These are phyloP conservation scores for Altica lythri DNA, from an alignment of 2,888 invertebrate species.

Conservation along the genomic window DNA sequence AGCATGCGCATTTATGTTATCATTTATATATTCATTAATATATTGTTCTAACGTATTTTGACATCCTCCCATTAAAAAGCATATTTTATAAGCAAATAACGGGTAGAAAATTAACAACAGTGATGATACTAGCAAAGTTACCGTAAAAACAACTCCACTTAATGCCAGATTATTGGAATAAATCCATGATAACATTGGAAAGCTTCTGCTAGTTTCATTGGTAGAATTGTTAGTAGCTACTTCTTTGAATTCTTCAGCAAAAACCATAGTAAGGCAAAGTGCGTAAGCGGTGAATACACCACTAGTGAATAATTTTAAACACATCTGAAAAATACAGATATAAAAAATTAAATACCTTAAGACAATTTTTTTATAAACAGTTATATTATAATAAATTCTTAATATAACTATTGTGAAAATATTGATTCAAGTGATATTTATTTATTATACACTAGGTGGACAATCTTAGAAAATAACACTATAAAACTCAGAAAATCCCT, in stretches of 20 bases:
- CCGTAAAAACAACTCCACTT: slow-evolving; percentile 43
- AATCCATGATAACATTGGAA: slow-evolving; percentile 8
- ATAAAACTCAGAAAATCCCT: too few species aligned
- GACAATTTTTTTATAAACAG: too few species aligned
- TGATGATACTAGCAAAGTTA: slow-evolving; percentile 44
- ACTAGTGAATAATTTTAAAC: too few species aligned
- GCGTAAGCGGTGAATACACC: too few species aligned
- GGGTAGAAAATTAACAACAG: slow-evolving; percentile 47
- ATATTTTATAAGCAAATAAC: slow-evolving; percentile 49
- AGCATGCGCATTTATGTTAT: slow-evolving; percentile 23
- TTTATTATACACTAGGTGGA: too few species aligned
- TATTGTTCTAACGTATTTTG: slow-evolving; percentile 46
- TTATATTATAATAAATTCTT: too few species aligned
- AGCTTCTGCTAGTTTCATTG: neutral
- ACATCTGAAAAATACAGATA: too few species aligned
- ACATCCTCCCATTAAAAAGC: slow-evolving; percentile 51
- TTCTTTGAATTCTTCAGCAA: neutral
- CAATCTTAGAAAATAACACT: too few species aligned
- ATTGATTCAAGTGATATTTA: too few species aligned
- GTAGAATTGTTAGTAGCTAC: neutral
- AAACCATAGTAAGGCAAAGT: too few species aligned
- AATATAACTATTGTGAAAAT: too few species aligned
- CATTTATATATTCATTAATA: slow-evolving; percentile 44
- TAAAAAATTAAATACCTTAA: too few species aligned
- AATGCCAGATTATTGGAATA: slow-evolving; percentile 33